phyloP scores from a whole-genome alignment of 2,113 vertebrate species.

The Hippotragus niger region DNA sequence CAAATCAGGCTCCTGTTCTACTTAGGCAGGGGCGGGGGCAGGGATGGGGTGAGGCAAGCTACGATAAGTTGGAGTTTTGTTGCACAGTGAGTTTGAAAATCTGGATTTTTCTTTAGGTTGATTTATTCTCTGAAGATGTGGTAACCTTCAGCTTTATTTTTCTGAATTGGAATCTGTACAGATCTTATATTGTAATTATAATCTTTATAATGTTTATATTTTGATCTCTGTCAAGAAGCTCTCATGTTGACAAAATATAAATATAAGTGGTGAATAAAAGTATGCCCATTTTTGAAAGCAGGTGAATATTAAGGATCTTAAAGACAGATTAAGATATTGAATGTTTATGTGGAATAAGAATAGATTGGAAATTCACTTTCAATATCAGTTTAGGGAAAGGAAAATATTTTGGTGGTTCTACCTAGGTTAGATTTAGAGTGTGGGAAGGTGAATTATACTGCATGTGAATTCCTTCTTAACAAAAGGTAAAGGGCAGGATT shows the following conservation, averaged over 20 bases:
- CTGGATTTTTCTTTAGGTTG: neutral
- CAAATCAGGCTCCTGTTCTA: neutral
- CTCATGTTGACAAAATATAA: neutral
- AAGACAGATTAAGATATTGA: neutral
- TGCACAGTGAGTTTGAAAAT: neutral
- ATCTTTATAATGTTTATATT: neutral
- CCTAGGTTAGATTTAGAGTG: neutral
- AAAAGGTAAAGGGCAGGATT: neutral
- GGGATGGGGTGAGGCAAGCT: neutral
- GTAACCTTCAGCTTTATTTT: neutral
- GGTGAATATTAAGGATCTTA: neutral
- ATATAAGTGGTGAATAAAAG: neutral
- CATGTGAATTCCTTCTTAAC: neutral
- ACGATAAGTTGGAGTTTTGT: neutral
- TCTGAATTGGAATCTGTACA: neutral
- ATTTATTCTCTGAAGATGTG: neutral
- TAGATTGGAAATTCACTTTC: neutral
- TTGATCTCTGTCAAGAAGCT: neutral
- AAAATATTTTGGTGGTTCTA: neutral
- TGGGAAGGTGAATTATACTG: neutral
- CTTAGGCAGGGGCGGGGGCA: fast-evolving
- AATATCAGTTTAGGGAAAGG: neutral
- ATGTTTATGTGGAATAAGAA: neutral
- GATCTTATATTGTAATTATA: neutral
- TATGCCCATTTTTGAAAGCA: neutral